A percentile compares a stretch with the other conserved stretches of the same genome.
Conservation (phyloP, 2,888 invertebrate genomes). For the Myathropa florea region DNA sequence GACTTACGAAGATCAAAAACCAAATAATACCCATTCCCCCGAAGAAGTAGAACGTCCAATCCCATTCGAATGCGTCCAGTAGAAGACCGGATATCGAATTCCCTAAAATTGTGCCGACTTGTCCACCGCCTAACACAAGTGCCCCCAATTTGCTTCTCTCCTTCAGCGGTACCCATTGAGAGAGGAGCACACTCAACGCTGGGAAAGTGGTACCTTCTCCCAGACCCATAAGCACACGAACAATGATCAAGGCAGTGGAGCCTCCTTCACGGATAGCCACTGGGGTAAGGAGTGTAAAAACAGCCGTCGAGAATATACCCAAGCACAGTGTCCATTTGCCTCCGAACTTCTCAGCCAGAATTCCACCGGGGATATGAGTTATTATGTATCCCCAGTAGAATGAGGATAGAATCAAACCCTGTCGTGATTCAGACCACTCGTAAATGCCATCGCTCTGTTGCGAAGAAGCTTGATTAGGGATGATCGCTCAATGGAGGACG, state of each 20-base stretch:
- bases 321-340: constrained; percentile 92
- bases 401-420: constrained; percentile 89
- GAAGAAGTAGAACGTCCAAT: constrained; percentile 90
- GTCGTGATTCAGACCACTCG: constrained; percentile 86
- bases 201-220: constrained; percentile 93
- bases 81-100: constrained; percentile 86
- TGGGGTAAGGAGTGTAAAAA: constrained; percentile 91
- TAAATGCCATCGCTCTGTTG: constrained; percentile 73
- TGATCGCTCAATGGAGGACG: background rate
- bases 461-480: background rate
- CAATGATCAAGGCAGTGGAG: constrained; percentile 86
- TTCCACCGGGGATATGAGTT: constrained; percentile 91
- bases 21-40: constrained; percentile 88
- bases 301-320: constrained; percentile 90
- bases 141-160: constrained; percentile 90
- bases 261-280: constrained; percentile 85
- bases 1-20: constrained; percentile 86
- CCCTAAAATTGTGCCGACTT: constrained; percentile 84
- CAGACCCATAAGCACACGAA: constrained; percentile 90
- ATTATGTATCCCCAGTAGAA: constrained; percentile 93
- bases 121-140: constrained; percentile 89
- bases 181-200: constrained; percentile 90
- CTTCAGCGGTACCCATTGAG: constrained; percentile 90
- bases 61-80: constrained; percentile 86
- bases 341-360: constrained; percentile 90